Base-by-base conservation (phyloP, 2,797 vertebrate species). In the Karalla daura region DNA sequence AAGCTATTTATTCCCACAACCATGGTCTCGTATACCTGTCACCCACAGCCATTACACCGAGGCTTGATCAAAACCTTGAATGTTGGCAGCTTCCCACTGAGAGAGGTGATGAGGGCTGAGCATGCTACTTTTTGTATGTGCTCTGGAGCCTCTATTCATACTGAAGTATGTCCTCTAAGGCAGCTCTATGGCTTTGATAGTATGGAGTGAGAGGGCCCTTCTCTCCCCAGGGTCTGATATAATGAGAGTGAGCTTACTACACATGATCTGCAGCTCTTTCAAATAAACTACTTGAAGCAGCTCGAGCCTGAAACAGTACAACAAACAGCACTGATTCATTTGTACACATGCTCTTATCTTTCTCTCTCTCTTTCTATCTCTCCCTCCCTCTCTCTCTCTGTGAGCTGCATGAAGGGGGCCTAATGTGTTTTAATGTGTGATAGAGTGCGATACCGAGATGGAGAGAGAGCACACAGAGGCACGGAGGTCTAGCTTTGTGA, bases 241-340 rank as follows among this genome's bases (percentile, higher is more conserved):
- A 91, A 93, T 90, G 92, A 93, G 88, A 78, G 80, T 49, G 63
- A 89, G 91, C 84, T 87, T 83, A 89, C 91, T 81, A 89, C 91
- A 92, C 86, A 88, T 85, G 89, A 93, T 90, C 81, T 83, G 83
- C 56, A 12, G 86, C 83, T 78, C 86, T 79, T 82, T 81, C 78
- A 80, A 86, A 90, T 80, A 77, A 74, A 76, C 69, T 81, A 70
- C 90, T 88, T 81, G 82, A 89, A 90, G 86, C 61, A 44, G 76
- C 78, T 64, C 40, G 7, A 78, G 85, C 60, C 74, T 70, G 80
- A 87, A 85, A 88, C 80, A 82, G 66, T 62, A 80, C 86, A 87
- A 89, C 83, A 88, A 89, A 88, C 88, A 84, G 73, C 63, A 6
- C 74, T 76, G 80, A 88, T 85, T 86, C 86, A 81, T 79, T 72